These are phyloP conservation scores for Salmo trutta DNA, from an alignment of 2,797 vertebrate genomes.

Conservation along the genomic window DNA sequence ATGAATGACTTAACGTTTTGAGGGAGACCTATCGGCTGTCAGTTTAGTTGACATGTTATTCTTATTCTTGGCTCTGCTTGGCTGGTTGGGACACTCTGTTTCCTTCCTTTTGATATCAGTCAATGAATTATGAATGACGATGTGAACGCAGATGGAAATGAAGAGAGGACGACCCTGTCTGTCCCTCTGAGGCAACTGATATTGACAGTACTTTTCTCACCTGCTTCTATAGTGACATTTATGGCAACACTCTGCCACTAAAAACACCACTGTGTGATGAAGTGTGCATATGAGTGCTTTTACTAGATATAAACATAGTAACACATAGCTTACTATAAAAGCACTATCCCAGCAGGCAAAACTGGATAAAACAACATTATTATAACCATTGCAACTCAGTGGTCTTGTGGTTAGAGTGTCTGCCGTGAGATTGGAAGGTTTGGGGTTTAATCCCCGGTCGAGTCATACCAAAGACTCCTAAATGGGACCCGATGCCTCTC, in stretches of 20 bases:
- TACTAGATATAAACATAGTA: not conserved
- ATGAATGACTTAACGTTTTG: not conserved
- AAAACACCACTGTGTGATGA: not conserved
- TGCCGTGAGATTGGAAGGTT: no score
- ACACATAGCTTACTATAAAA: not conserved
- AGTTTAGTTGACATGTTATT: conserved; percentile 22
- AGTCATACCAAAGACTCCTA: no score
- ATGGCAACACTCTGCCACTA: conserved; percentile 17
- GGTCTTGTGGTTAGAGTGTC: no score
- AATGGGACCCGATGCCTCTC: no score
- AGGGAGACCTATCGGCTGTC: not conserved
- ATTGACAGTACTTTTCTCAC: conserved; percentile 36
- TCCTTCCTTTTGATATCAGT: conserved; percentile 1
- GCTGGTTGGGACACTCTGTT: conserved; percentile 25
- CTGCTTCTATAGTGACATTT: conserved; percentile 25
- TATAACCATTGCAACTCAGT: no score
- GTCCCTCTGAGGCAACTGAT: conserved; percentile 21
- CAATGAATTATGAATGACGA: conserved; percentile 40
- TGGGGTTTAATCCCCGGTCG: no score
- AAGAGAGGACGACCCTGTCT: conserved; percentile 26
- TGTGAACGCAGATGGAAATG: conserved; percentile 31
- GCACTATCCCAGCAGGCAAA: not conserved
- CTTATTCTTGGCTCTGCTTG: conserved; percentile 31
- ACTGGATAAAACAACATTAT: not conserved
- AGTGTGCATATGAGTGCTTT: conserved; percentile 4